Base-by-base conservation (phyloP, 1,140 invertebrate species). In the Pseudachorutes palmiensis region DNA sequence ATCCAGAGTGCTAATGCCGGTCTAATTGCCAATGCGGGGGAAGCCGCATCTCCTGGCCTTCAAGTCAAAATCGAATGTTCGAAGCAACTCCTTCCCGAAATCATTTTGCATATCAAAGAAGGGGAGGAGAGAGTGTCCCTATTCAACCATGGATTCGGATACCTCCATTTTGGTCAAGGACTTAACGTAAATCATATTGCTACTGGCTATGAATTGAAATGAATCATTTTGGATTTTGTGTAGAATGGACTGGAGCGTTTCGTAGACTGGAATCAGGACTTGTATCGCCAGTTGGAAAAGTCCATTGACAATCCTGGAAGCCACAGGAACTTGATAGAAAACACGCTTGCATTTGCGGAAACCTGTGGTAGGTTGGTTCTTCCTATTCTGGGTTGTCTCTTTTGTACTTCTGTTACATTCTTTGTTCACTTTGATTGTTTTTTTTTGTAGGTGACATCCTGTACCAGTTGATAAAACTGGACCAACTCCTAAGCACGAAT, bases 181-280 rank as follows among this genome's bases (percentile, higher is more conserved):
- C 22, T 73, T n/a, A 71, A 65, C 66, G 72, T 73, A 65, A 65
- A 49, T 65, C 1, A 28, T 36, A 48, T 58, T 58, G 2, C 58
- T 55, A 24, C 28, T n/a, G 49, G 32, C 1, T 36, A 55, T 65
- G 28, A 28, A 60, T 49, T 45, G 26, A 22, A 41, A 2, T 58
- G 14, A 14, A 66, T 45, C 30, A 14, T 60, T 19, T 41, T 48
- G 28, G n/a, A 65, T 32, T 61, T 2, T 51, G 26, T 62, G 28
- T 67, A 73, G 72, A 66, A 33, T 36, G 72, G 72, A n/a, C 33
- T 74, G 19, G 70, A 74, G 59, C 36, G 66, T 3, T 74, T 70
- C 58, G 64, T 59, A 19, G 62, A 69, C 16, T 74, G 70, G 70
- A 71, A 71, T 51, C 65, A 67, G 30, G 72, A 74, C 26, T 57